Base-by-base conservation (phyloP, 1,140 invertebrate species). In the Drosophila willistoni region DNA sequence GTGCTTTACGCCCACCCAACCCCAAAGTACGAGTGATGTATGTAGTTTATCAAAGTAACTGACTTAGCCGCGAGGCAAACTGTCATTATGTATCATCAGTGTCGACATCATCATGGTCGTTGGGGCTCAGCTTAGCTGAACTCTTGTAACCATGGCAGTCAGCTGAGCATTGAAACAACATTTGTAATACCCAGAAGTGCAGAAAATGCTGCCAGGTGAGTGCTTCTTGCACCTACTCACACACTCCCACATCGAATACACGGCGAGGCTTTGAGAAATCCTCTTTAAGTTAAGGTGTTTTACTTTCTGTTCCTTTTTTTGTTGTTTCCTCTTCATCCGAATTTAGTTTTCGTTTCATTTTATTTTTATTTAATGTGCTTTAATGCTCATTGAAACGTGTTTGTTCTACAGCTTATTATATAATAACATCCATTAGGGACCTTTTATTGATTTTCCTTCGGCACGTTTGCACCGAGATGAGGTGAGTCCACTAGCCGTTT, bases 381-480 rank as follows among this genome's bases (percentile, higher is more conserved):
- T 72, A 85, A 85, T 85, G 81, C 77, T 71, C 69, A 62, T 29
- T 64, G 76, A 77, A 70, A 77, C 77, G 84, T 81, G 84, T 84
- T 89, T 81, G 84, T 73, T 80, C 64, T 65, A 64, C 54, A 68
- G 84, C 84, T 89, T 87, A 89, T 89, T 87, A 87, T 89, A 87
- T 84, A 87, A 89, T 84, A 84, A 83, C 77, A 86, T 87, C 77
- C 84, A 87, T 87, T 87, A 89, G 64, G 80, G 81, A 60, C 73
- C 75, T 89, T 29, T 87, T 87, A 87, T 87, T 87, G 84, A 87
- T 87, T 87, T 87, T 87, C 65, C 70, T 84, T 78, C 68, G 72
- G 77, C 80, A 84, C 84, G 80, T 87, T 76, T 80, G 73, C 68
- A 62, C 14, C 29, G 17, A 5, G 47, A 33, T 12, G 36, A 39